Evolutionary conservation across 2,113 vertebrate genomes (phyloP).

Genomic region (Silurus asotus): DNA sequence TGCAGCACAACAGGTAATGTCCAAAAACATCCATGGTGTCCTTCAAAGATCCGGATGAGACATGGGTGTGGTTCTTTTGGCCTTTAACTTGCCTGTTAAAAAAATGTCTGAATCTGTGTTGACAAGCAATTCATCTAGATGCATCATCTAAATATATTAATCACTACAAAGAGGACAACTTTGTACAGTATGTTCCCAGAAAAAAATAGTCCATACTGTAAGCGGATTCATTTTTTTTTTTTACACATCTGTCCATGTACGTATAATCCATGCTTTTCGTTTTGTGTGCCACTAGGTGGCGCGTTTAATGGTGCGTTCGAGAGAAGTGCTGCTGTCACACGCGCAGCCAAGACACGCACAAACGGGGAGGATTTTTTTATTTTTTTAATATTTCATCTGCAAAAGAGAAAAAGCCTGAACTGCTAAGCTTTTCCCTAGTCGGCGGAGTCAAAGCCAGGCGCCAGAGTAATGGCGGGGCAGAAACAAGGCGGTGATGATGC

Average conservation of each 20-base stretch:
- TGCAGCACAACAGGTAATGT: constrained; percentile 6
- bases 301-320: not conserved
- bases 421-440: not conserved
- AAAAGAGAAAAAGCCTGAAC: not conserved
- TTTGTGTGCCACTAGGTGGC: constrained; percentile 15
- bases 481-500: constrained; percentile 23
- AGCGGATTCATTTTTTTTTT: not conserved
- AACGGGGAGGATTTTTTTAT: not conserved
- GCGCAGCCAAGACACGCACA: not conserved
- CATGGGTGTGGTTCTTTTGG: constrained; percentile 30
- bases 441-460: not conserved
- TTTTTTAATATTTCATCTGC: not conserved
- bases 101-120: not conserved
- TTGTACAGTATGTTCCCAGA: not conserved
- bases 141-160: not conserved
- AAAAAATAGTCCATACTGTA: not conserved
- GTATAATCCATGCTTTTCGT: not conserved
- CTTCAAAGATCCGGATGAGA: not conserved
- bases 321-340: constrained; percentile 7
- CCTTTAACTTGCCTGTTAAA: not conserved
- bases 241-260: constrained; percentile 18
- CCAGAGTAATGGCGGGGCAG: constrained; percentile 11
- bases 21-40: not conserved
- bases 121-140: not conserved
- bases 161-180: not conserved